phyloP scores from a whole-genome alignment of 2,888 invertebrate species.

The Drosophila paracracens region DNA sequence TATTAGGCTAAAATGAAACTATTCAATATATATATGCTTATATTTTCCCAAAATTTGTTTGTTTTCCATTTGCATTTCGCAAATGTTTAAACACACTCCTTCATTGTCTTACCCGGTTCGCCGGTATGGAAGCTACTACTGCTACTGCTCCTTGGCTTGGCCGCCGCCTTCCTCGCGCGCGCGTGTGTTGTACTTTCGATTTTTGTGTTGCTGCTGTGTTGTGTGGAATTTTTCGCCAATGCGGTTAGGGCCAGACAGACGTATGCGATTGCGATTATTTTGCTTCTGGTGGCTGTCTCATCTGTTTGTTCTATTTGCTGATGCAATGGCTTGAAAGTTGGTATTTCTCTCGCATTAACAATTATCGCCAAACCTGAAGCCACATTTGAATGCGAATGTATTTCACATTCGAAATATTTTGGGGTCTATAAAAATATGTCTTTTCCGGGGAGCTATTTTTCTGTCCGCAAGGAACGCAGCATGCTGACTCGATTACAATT shows the following conservation, averaged over 20 bases:
- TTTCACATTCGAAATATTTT: slow-evolving; percentile 53
- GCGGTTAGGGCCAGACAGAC: slow-evolving; percentile 61
- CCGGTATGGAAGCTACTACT: slow-evolving; percentile 29
- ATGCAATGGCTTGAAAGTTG: slow-evolving; percentile 8
- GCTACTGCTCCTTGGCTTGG: slow-evolving; percentile 14
- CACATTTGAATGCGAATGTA: slow-evolving; percentile 29
- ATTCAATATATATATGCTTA: neutral
- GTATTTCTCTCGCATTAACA: slow-evolving; percentile 30
- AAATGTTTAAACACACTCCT: slow-evolving; percentile 32
- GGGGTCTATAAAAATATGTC: slow-evolving; percentile 27
- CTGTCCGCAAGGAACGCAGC: slow-evolving; percentile 55
- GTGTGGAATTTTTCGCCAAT: slow-evolving; percentile 64
- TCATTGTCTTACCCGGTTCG: slow-evolving; percentile 43
- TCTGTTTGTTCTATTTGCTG: slow-evolving; percentile 3
- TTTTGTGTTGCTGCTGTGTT: slow-evolving; percentile 44
- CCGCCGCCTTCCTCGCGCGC: slow-evolving; percentile 31
- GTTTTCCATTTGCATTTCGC: slow-evolving; percentile 5
- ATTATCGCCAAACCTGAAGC: slow-evolving; percentile 21
- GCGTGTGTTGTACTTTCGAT: slow-evolving; percentile 49
- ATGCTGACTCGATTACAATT: slow-evolving; percentile 48
- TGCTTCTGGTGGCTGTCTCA: slow-evolving; percentile 12
- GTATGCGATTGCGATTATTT: slow-evolving; percentile 39
- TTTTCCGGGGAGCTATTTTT: slow-evolving; percentile 49
- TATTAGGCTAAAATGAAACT: neutral
- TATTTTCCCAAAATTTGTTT: neutral